Evolutionary conservation across 2,888 invertebrate genomes (phyloP), one percentile per base, ranked within the genome.

Genomic region (Hirtodrosophila alboralis): DNA sequence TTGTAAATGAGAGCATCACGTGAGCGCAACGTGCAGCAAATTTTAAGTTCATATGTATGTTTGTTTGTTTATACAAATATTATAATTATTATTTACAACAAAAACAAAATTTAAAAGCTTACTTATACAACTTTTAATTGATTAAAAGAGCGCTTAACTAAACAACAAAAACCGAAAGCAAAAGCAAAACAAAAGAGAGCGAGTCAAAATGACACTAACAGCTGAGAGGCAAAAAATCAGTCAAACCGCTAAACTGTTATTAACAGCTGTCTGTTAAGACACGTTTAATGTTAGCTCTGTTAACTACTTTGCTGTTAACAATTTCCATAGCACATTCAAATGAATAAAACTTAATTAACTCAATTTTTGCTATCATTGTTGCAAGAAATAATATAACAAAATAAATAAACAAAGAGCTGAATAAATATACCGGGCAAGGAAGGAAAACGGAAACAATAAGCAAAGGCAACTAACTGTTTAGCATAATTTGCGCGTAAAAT

Each of bases 401-500:
- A 23, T 16, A 37, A 41, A 28, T 41, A 45, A 45, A 43, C 41
- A 61, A 61, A 44, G 7, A 23, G 30, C 26, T 21, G 30, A 10
- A 10, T 30, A 40, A 40, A 44, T 49, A 45, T 31, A 33, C 30
- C 14, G 12, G 33, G 10, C 16, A 40, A 18, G 14, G 10, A 12
- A 16, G 4, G 23, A 23, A 13, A 8, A 18, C 21, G 60, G 9
- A 59, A 38, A 45, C 30, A 59, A 38, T 27, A 38, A 61, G 12
- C 26, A 34, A 38, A 47, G 36, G n/a, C n/a, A n/a, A n/a, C n/a
- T 16, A 68, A 70, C 45, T 75, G 37, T 41, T 71, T 52, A 75
- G 54, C 80, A 72, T 79, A 72, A 79, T 64, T 79, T 37, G 14
- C 44, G 65, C 80, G 47, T 58, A 58, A 75, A 79, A 37, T 18